These are phyloP conservation scores for Ceratina calcarata DNA, from an alignment of 1,140 invertebrate genomes.

Conservation along the genomic window DNA sequence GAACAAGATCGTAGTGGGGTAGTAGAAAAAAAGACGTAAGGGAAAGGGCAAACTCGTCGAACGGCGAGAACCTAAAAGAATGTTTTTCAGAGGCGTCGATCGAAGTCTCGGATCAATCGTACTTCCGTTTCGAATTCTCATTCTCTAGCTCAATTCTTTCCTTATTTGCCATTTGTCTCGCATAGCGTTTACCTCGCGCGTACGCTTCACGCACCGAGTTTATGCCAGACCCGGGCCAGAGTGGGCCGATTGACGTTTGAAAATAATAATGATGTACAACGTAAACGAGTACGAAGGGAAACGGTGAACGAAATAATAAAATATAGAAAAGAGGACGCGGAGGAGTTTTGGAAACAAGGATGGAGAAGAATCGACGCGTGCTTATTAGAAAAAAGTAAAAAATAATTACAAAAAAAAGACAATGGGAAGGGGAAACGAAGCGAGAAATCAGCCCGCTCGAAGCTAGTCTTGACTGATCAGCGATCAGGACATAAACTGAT, in stretches of 20 bases:
- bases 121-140: neutral
- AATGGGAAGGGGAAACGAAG: neutral
- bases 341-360: neutral
- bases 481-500: slow-evolving; percentile 45
- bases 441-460: slow-evolving; percentile 45
- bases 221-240: slow-evolving; percentile 38
- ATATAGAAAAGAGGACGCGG: neutral
- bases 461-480: slow-evolving; percentile 31
- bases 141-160: neutral
- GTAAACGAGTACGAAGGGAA: neutral
- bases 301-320: neutral
- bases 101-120: slow-evolving; percentile 14
- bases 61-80: slow-evolving; percentile 23
- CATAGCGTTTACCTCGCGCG: neutral
- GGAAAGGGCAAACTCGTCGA: slow-evolving; percentile 9
- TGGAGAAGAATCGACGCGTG: neutral
- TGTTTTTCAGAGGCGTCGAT: slow-evolving; percentile 37
- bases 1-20: neutral
- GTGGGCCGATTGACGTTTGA: slow-evolving; percentile 39
- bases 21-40: neutral
- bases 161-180: slow-evolving; percentile 8
- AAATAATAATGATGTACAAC: neutral
- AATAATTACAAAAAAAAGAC: slow-evolving; percentile 19
- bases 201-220: slow-evolving; percentile 21
- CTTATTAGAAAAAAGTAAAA: neutral